A percentile compares a stretch with the other conserved stretches of the same genome.
Conservation (phyloP, 2,888 invertebrate species). For the Lithophane socia region DNA sequence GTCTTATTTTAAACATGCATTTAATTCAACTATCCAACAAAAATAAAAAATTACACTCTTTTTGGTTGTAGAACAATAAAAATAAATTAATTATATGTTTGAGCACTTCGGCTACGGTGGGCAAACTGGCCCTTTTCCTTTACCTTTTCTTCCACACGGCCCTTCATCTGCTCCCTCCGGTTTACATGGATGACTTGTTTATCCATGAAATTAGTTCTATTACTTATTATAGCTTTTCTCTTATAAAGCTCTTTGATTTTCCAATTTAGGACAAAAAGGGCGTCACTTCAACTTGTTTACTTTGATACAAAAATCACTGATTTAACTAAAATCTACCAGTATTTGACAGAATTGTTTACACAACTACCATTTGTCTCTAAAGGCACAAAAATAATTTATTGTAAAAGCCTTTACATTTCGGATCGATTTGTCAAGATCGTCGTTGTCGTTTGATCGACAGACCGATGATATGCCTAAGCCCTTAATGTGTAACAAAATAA, state of each 20-base stretch:
- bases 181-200: background rate
- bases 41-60: background rate
- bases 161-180: too few species aligned
- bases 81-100: background rate
- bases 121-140: too few species aligned
- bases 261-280: background rate
- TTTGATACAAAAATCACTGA: background rate
- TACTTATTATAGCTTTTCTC: background rate
- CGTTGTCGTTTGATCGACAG: background rate
- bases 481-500: slow-evolving; percentile 31
- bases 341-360: background rate
- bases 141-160: too few species aligned
- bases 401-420: slow-evolving; percentile 16
- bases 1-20: slow-evolving; percentile 1
- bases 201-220: background rate
- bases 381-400: background rate
- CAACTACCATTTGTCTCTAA: slow-evolving; percentile 5
- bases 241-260: too few species aligned
- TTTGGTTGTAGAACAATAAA: slow-evolving; percentile 5
- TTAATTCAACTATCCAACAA: background rate
- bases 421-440: slow-evolving; percentile 8
- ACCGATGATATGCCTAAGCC: slow-evolving; percentile 1
- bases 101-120: background rate
- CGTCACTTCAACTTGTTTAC: background rate
- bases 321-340: background rate